Percentiles rank a stretch among this genome's conserved stretches.
Evolutionary conservation across 2,797 vertebrate species (phyloP).

Genomic region (Acanthis flammea): DNA sequence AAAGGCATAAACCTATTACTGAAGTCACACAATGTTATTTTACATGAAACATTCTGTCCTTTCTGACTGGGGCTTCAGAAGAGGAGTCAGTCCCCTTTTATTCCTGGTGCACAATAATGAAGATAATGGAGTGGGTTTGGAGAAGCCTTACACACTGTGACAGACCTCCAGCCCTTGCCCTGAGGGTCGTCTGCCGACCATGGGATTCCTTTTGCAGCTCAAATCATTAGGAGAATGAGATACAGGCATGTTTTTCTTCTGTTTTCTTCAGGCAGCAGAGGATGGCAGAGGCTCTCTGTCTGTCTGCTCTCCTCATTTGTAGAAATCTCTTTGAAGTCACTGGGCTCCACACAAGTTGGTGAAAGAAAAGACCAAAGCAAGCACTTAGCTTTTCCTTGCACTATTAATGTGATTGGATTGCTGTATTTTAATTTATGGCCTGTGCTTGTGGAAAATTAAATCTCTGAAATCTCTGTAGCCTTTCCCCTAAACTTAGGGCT

Average conservation of each 20-base stretch:
- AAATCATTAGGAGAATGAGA: slow-evolving; percentile 55
- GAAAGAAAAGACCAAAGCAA: slow-evolving; percentile 28
- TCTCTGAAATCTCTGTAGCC: slow-evolving; percentile 22
- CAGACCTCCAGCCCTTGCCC: slow-evolving; percentile 39
- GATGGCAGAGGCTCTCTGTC: slow-evolving; percentile 41
- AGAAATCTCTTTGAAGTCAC: slow-evolving; percentile 58
- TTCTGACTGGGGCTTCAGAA: slow-evolving; percentile 61
- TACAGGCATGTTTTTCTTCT: slow-evolving; percentile 28
- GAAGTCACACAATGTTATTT: slow-evolving; percentile 64
- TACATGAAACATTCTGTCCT: slow-evolving; percentile 54
- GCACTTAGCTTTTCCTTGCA: slow-evolving; percentile 38
- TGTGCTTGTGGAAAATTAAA: slow-evolving; percentile 24
- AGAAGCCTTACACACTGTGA: slow-evolving; percentile 54
- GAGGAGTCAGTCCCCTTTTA: slow-evolving; percentile 67
- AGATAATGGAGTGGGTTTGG: slow-evolving; percentile 65
- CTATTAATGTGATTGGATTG: slow-evolving; percentile 35
- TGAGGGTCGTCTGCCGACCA: slow-evolving; percentile 25
- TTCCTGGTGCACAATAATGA: slow-evolving; percentile 67
- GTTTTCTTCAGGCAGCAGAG: slow-evolving; percentile 50
- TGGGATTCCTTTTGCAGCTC: slow-evolving; percentile 58
- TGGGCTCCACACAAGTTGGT: slow-evolving; percentile 39
- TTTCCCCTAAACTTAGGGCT: neutral
- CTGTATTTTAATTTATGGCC: slow-evolving; percentile 44
- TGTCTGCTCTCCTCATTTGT: slow-evolving; percentile 53
- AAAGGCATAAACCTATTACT: slow-evolving; percentile 64